Conservation (phyloP, 2,113 vertebrate species). For the Gila orcuttii region DNA sequence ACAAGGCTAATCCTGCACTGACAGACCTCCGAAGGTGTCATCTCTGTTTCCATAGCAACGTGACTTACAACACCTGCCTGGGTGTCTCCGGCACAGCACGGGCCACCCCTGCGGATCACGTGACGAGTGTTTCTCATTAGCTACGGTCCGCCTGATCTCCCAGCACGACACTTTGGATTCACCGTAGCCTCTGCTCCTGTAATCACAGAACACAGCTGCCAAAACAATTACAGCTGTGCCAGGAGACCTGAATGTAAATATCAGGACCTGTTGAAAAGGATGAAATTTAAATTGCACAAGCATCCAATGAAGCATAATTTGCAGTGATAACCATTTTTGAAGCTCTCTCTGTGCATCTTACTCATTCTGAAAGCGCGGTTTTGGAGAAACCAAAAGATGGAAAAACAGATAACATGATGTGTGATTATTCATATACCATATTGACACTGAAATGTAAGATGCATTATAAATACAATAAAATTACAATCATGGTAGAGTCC, state of each 20-base stretch:
- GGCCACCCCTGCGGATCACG: constrained; percentile 36
- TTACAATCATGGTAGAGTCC: no score
- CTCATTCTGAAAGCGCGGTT: neutral
- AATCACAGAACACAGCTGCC: constrained; percentile 24
- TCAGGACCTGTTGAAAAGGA: neutral
- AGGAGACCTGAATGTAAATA: constrained; percentile 24
- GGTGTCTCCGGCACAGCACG: constrained; percentile 46
- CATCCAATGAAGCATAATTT: constrained; percentile 5
- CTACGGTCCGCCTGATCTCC: constrained; percentile 20
- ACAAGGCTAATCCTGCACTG: constrained; percentile 8
- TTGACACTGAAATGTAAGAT: neutral
- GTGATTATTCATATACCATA: neutral
- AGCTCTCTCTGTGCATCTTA: neutral
- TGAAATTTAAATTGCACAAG: neutral
- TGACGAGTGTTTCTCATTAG: constrained; percentile 51
- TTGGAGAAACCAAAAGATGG: no score
- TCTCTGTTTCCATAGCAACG: constrained; percentile 65
- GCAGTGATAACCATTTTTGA: neutral
- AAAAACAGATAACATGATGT: neutral
- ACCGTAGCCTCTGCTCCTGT: neutral
- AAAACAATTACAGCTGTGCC: constrained; percentile 37
- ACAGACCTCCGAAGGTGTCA: constrained; percentile 16
- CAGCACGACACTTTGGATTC: constrained; percentile 13
- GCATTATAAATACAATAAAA: neutral
- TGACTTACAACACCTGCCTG: constrained; percentile 44